phyloP scores from a whole-genome alignment of 2,888 invertebrate genomes.

The Cyaniris semiargus region DNA sequence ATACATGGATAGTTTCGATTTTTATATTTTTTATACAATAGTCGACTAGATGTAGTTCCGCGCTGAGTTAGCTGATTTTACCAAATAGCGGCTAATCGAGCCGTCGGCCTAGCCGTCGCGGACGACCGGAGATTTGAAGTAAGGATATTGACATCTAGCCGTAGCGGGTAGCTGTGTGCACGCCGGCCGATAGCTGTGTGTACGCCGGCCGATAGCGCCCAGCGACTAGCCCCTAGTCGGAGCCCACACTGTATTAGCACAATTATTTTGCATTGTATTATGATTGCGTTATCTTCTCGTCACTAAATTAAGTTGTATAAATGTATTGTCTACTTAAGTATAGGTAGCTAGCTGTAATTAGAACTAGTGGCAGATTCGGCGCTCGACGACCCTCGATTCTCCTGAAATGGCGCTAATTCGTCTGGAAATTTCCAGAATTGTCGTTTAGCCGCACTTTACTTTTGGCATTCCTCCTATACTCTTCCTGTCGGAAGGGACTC shows the following conservation, averaged over 20 bases:
- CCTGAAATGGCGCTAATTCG: neutral
- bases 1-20: conserved; percentile 38
- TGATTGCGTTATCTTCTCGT: conserved; percentile 77
- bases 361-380: conserved; percentile 46
- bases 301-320: conserved; percentile 80
- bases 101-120: neutral
- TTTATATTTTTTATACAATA: conserved; percentile 43
- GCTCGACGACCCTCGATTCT: neutral
- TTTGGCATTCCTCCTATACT: neutral
- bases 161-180: conserved; percentile 30
- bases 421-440: neutral
- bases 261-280: conserved; percentile 65
- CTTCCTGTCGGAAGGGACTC: neutral
- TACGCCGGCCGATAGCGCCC: neutral
- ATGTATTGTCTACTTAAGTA: conserved; percentile 75
- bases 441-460: neutral
- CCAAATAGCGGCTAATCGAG: neutral
- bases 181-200: conserved; percentile 30
- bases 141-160: conserved; percentile 33
- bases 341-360: conserved; percentile 77
- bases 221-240: conserved; percentile 45
- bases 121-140: conserved; percentile 31
- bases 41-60: conserved; percentile 34
- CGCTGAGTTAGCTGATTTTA: neutral
- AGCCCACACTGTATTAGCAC: conserved; percentile 70